phyloP scores from a whole-genome alignment of 1,140 invertebrate species.

The Zaprionus capensis region DNA sequence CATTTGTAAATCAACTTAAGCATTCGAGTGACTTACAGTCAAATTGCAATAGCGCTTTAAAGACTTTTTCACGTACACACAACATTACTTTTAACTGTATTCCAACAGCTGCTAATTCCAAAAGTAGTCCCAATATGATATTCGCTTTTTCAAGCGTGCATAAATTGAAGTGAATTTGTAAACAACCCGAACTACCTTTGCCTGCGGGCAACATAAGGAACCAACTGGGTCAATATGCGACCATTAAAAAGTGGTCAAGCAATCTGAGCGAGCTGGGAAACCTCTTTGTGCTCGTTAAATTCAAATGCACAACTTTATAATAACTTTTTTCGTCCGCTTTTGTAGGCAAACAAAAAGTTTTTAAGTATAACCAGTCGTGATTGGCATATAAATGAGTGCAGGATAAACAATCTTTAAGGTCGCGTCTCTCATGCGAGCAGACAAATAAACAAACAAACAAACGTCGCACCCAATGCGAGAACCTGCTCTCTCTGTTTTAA shows the following conservation, averaged over 20 bases:
- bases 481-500: neutral
- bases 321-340: conserved; percentile 5
- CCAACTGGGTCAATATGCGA: conserved; percentile 6
- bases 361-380: conserved; percentile 5
- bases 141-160: neutral
- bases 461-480: neutral
- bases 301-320: conserved; percentile 10
- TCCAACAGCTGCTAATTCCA: neutral
- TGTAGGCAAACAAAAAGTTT: conserved; percentile 4
- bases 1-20: no score
- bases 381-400: conserved; percentile 12
- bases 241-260: conserved; percentile 5
- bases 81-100: neutral
- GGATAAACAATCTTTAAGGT: neutral
- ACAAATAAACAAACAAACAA: neutral
- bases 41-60: no score
- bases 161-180: neutral
- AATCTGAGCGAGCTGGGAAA: neutral
- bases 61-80: neutral
- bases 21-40: no score
- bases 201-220: neutral
- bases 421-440: neutral
- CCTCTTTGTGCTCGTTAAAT: conserved; percentile 1
- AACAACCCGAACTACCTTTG: neutral
- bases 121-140: neutral